phyloP scores from a whole-genome alignment of 2,888 invertebrate species.

The Leptinotarsa tumamoca region DNA sequence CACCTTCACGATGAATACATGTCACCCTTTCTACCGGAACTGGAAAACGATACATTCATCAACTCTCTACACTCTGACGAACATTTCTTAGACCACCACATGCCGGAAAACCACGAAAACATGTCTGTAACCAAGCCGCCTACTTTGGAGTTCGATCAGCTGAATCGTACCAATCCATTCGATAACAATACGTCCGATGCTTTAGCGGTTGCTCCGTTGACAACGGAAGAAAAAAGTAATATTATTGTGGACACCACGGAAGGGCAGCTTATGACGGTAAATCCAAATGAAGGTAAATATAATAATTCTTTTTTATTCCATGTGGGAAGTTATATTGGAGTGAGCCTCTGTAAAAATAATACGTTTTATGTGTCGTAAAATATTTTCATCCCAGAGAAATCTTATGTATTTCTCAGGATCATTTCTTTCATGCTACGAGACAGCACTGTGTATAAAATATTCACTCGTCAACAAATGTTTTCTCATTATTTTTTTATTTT shows the following conservation, averaged over 20 bases:
- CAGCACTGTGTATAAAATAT: no score
- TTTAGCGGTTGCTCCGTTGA: constrained; percentile 53
- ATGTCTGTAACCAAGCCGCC: constrained; percentile 64
- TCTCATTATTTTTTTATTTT: no score
- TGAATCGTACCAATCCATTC: constrained; percentile 68
- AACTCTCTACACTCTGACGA: constrained; percentile 71
- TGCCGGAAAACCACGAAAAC: constrained; percentile 47
- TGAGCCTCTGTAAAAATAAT: no score
- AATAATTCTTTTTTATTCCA: no score
- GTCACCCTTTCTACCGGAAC: constrained; percentile 77
- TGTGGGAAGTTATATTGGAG: no score
- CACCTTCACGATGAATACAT: constrained; percentile 66
- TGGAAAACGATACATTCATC: constrained; percentile 73
- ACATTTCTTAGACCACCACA: constrained; percentile 51
- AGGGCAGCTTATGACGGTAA: neutral
- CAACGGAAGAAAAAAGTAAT: constrained; percentile 31
- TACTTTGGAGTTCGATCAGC: constrained; percentile 63
- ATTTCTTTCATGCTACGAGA: no score
- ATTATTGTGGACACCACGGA: constrained; percentile 31
- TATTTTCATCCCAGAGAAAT: no score
- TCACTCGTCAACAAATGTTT: no score
- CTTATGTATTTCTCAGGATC: no score
- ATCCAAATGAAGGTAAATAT: constrained; percentile 15
- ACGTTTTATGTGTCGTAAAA: no score
- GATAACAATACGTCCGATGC: constrained; percentile 61